These are phyloP conservation scores for Drymodes brunneopygia DNA, from an alignment of 2,113 vertebrate genomes.

Conservation along the genomic window DNA sequence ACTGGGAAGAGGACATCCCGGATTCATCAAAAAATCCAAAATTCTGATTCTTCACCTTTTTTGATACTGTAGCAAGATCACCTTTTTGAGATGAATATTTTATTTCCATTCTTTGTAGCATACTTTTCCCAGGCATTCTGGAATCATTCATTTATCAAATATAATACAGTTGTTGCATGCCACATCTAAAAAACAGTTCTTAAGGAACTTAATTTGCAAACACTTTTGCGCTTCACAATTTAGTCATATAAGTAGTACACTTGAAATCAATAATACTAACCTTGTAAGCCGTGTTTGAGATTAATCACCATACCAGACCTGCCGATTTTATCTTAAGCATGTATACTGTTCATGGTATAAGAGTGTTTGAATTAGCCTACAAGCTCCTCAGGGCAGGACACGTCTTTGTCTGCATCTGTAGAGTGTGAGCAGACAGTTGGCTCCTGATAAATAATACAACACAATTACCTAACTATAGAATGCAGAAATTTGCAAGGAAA, in stretches of 20 bases:
- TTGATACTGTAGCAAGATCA: neutral
- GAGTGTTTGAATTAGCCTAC: neutral
- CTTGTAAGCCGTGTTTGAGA: neutral
- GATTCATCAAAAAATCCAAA: neutral
- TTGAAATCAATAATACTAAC: neutral
- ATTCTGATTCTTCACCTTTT: neutral
- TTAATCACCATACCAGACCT: neutral
- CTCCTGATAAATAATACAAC: conserved; percentile 24
- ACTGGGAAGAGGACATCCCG: rapidly evolving
- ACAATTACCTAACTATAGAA: neutral
- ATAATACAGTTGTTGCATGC: neutral
- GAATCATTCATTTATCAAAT: neutral
- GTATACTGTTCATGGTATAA: neutral
- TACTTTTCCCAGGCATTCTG: neutral
- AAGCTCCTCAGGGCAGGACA: neutral
- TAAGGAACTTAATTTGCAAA: neutral
- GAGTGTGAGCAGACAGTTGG: conserved; percentile 2
- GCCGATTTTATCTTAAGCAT: neutral
- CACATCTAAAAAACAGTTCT: neutral
- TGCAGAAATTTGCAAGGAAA: conserved; percentile 26
- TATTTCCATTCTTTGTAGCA: neutral
- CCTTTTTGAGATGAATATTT: neutral
- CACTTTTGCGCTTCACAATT: neutral
- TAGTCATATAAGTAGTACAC: neutral
- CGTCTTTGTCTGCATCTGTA: conserved; percentile 10